Base-by-base conservation (phyloP, 2,797 vertebrate genomes). In the Eleutherodactylus coqui region DNA sequence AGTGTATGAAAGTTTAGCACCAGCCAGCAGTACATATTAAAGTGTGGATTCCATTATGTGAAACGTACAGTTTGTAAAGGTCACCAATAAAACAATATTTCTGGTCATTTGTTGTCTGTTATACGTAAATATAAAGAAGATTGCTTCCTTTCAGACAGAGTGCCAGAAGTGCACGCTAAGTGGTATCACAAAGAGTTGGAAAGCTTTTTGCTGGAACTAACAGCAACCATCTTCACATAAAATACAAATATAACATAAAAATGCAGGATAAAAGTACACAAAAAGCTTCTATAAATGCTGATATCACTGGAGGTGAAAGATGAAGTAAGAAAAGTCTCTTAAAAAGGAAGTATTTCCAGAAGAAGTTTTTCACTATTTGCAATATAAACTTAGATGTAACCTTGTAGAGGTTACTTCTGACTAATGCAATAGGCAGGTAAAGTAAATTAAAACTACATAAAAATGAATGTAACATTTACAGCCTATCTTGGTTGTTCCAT, bases 11-110 rank as follows among this genome's bases (percentile, higher is more conserved):
- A 76, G 58, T 69, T 86, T 79, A 86, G 72, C 27, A 29, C 58
- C 60, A 43, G n/a, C 27, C 72, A n/a, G 32, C 34, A 75, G 47
- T 86, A 72, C 47, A 75, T 55, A 58, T n/a, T 82, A 77, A 64
- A 77, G 51, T 77, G 21, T 47, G 55, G 60, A 86, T 62, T 21
- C 55, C 34, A 67, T 78, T 85, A 77, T 77, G 34, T 43, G 72
- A 38, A 82, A 43, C 16, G 60, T 55, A 32, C 58, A 34, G 45
- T 27, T 82, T 82, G 55, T 86, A 86, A 86, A 86, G 85, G 79
- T 86, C 85, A 77, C 32, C 43, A 69, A 53, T 86, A 34, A 8
- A 67, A 86, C 58, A 77, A 69, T 64, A 69, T 82, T 82, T 69
- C 72, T 64, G 47, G 38, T 13, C 32, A 76, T 49, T 75, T 76